Evolutionary conservation across 2,797 vertebrate genomes (phyloP), one percentile per base, ranked within the genome.

Genomic region (Sebastes glaucus): DNA sequence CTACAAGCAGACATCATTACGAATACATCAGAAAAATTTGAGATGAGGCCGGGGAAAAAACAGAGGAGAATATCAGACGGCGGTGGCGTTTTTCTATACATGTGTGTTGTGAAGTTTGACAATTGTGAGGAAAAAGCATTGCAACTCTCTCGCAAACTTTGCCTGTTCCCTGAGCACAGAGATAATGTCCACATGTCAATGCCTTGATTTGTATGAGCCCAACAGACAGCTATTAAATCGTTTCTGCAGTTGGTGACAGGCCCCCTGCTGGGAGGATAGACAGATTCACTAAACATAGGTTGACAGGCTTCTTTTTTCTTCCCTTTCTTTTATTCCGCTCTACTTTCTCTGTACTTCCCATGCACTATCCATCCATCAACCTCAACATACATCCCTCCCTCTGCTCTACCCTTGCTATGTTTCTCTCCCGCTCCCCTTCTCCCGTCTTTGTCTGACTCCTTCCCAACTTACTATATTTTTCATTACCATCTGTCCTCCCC

Each of bases 261-360:
- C 87, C 76, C 92, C 93, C 93, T 93, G 94, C 93, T 94, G 91
- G 67, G 90, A 92, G 92, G 88, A 94, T 78, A 92, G 92, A 93
- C 93, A 88, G 88, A 93, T 93, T 94, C 95, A 91, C 94, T 92
- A 94, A 96, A 95, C 93, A 95, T 93, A 92, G 94, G 94, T 93
- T 95, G 94, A 95, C 95, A 95, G 90, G 93, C 94, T 95, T 95
- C 93, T 95, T 89, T 93, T 57, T 92, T 92, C 93, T 91, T 77
- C 87, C 84, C 84, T 91, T 91, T 92, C 89, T 93, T 93, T 92
- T 88, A 87, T 93, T 92, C 92, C 88, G 88, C 92, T 95, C 93
- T 90, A 94, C 93, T 95, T 95, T 96, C 93, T 92, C 88, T 90
- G 89, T 92, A 90, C 88, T 93, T 93, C 77, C 78, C 81, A 75